Evolutionary conservation across 2,797 vertebrate genomes (phyloP), one percentile per base, ranked within the genome.

Genomic region (Knipowitschia caucasica): DNA sequence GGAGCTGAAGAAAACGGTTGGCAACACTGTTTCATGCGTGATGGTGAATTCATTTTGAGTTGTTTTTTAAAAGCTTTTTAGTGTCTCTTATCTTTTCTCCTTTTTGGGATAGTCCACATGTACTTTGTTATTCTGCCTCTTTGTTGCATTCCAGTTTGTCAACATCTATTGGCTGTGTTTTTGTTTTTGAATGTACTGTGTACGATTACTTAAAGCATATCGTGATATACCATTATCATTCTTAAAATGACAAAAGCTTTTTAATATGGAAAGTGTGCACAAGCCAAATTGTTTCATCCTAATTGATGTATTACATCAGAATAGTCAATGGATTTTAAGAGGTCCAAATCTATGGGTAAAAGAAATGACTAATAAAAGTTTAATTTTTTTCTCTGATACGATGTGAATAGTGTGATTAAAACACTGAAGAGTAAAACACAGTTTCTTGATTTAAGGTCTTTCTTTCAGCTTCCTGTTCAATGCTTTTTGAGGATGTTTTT

Each of bases 331-430:
- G 59, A 63, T 51, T 33, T 51, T 56, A 46, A 38, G 34, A 25
- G 4, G 35, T 36, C 15, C 21, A 38, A 38, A 38, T 64, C 57
- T 38, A 42, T 51, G 60, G 45, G 58, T 44, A 56, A 30, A 33
- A 23, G 57, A 60, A 56, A 61, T n/a, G n/a, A n/a, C n/a, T n/a
- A n/a, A n/a, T 64, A 10, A 62, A 53, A 59, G 69, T 39, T 64
- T 70, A 46, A 17, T 63, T 62, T 85, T 67, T 68, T 14, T 65
- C 86, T 92, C 82, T 83, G 89, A 92, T 93, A 89, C 73, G 47
- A 31, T 92, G 92, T 94, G 90, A 93, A 88, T 80, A 82, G 89
- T 88, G 86, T 92, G 88, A 95, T 92, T 91, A 93, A 94, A 66
- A 57, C 44, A 39, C 40, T 50, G 35, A n/a, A n/a, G n/a, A n/a